Base-by-base conservation (phyloP, 2,888 invertebrate species). In the Ormia ochracea region DNA sequence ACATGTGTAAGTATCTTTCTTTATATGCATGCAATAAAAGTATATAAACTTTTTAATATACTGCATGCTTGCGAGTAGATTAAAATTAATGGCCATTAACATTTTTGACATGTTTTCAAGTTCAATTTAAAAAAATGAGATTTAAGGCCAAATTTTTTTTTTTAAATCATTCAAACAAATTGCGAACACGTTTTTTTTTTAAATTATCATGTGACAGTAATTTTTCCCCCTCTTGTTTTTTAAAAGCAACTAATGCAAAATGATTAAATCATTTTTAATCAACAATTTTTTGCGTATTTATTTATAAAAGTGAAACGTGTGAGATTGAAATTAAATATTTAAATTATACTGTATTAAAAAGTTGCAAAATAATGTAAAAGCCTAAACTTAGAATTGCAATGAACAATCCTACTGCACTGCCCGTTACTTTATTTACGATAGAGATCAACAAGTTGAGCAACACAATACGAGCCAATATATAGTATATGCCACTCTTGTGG, bases 91-190 rank as follows among this genome's bases (percentile, higher is more conserved):
- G 41, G n/a, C 36, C 43, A 50, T 75, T 61, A 48, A 50, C 48
- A 72, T 43, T 59, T 19, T 21, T 59, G 66, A 61, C 72, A 63
- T 80, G 50, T 76, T 72, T 48, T 76, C 80, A 80, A 80, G 80
- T 80, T 80, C 68, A 76, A 76, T 76, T 74, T 63, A 38, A 56
- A 68, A n/a, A 76, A 56, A 65, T 65, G 31, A 48, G 68, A 43
- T 72, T 75, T 72, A 63, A 72, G 65, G 66, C 36, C 33, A 56
- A 72, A 23, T 54, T n/a, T 2, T 17, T 65, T 10, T n/a, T 76
- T n/a, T n/a, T n/a, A n/a, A 19, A 61, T 56, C 38, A 63, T 48
- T 52, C 52, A 70, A 70, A 63, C 21, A 54, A 63, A 58, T 33
- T 63, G 9, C 26, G 69, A 76, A 58, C 63, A 70, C 58, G 61